phyloP scores from a whole-genome alignment of 2,888 invertebrate genomes.

The Chrysomela aeneicollis region DNA sequence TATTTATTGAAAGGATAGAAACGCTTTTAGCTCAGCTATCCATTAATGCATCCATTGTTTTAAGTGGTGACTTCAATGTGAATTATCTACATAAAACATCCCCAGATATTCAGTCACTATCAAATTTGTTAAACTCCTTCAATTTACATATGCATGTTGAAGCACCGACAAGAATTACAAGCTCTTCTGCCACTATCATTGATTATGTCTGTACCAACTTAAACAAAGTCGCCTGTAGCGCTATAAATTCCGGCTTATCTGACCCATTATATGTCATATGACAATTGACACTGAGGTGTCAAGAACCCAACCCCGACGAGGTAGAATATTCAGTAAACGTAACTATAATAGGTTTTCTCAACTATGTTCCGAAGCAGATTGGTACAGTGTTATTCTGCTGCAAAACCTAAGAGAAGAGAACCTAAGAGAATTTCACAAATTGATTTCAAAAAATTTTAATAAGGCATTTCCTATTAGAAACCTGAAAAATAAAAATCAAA shows the following conservation, averaged over 20 bases:
- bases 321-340: no score
- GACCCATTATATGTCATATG: not conserved
- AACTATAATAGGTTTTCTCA: not conserved
- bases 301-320: no score
- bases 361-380: not conserved
- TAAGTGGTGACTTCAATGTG: not conserved
- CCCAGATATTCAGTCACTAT: not conserved
- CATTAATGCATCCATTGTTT: not conserved
- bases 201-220: slow-evolving; percentile 4
- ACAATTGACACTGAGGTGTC: no score
- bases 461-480: slow-evolving; percentile 5
- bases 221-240: not conserved
- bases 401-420: no score
- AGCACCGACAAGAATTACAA: not conserved
- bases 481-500: not conserved
- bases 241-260: slow-evolving; percentile 4
- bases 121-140: not conserved
- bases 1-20: not conserved
- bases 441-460: not conserved
- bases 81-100: slow-evolving; percentile 1
- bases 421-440: not conserved
- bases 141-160: slow-evolving; percentile 6
- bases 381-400: not conserved
- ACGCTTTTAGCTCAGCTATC: not conserved
- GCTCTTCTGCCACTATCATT: slow-evolving; percentile 1